These are phyloP conservation scores for Australoheros scitulus DNA, from an alignment of 2,113 vertebrate species.

Conservation along the genomic window DNA sequence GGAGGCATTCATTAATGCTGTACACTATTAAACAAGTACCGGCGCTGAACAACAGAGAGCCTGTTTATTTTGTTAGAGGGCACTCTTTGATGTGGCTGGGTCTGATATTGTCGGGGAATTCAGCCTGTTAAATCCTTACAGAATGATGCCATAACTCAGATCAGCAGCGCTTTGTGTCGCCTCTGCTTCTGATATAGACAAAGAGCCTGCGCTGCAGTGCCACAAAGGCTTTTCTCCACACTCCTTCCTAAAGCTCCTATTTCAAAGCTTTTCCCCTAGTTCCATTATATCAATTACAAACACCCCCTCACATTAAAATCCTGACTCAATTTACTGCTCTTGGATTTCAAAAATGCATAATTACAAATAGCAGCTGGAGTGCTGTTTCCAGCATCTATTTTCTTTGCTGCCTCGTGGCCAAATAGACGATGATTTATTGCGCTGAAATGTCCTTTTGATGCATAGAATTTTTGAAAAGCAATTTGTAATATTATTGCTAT, in stretches of 20 bases:
- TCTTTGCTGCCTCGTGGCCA: slow-evolving; percentile 15
- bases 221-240: slow-evolving; percentile 61
- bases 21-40: slow-evolving; percentile 32
- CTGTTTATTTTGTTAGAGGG: slow-evolving; percentile 35
- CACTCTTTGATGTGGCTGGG: slow-evolving; percentile 54
- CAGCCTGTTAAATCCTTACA: slow-evolving; percentile 57
- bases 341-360: slow-evolving; percentile 57
- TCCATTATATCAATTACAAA: slow-evolving; percentile 71
- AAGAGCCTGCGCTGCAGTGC: slow-evolving; percentile 27
- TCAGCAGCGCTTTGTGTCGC: slow-evolving; percentile 26
- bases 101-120: slow-evolving; percentile 33
- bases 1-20: slow-evolving; percentile 32
- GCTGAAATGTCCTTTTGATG: slow-evolving; percentile 14
- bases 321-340: slow-evolving; percentile 48
- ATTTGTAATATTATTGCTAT: slow-evolving; percentile 6
- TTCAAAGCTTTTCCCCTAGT: slow-evolving; percentile 49
- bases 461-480: background rate
- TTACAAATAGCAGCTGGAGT: slow-evolving; percentile 49
- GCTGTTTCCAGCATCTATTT: slow-evolving; percentile 38
- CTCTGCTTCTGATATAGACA: slow-evolving; percentile 38
- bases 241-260: slow-evolving; percentile 35
- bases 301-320: slow-evolving; percentile 58
- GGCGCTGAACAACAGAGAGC: slow-evolving; percentile 17
- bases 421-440: slow-evolving; percentile 21
- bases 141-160: slow-evolving; percentile 36